Percentiles rank a stretch among this genome's conserved stretches.
Evolutionary conservation across 2,113 vertebrate genomes (phyloP).

Genomic region (Melanotaenia duboulayi): DNA sequence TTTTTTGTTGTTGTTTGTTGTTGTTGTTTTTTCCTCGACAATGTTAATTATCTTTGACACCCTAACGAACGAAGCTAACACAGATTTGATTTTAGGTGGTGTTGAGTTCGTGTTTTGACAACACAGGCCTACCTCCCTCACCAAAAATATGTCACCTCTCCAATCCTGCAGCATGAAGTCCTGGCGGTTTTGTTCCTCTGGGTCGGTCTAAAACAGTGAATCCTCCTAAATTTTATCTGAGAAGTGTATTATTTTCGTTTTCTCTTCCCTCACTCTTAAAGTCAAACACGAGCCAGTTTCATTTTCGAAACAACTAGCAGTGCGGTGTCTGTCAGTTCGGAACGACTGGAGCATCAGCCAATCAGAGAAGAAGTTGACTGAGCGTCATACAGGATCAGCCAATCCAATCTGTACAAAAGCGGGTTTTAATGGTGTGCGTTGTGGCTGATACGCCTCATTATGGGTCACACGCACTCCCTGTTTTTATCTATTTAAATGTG

Average conservation of each 20-base stretch:
- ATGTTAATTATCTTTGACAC: background rate
- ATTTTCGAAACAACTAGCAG: constrained; percentile 62
- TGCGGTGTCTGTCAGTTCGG: constrained; percentile 29
- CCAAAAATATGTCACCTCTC: constrained; percentile 30
- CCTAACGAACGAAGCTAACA: background rate
- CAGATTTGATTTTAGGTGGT: constrained; percentile 50
- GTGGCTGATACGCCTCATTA: constrained; percentile 17
- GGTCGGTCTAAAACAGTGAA: background rate
- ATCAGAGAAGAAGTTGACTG: constrained; percentile 24
- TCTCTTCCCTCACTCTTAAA: background rate
- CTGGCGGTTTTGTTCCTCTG: background rate
- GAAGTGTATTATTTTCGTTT: constrained; percentile 48
- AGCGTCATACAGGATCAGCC: background rate
- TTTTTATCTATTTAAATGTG: background rate
- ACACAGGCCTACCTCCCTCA: constrained; percentile 54
- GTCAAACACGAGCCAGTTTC: constrained; percentile 59
- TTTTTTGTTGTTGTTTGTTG: background rate
- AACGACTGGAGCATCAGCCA: constrained; percentile 25
- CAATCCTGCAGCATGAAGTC: background rate
- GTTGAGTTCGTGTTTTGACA: constrained; percentile 61
- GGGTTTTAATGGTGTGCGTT: constrained; percentile 5
- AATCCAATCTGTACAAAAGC: constrained; percentile 40
- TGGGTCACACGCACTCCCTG: background rate
- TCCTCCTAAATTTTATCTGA: fast-evolving
- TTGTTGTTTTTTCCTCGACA: background rate